These are phyloP conservation scores for Onychorhynchus coronatus DNA, from an alignment of 2,113 vertebrate species.

Conservation along the genomic window DNA sequence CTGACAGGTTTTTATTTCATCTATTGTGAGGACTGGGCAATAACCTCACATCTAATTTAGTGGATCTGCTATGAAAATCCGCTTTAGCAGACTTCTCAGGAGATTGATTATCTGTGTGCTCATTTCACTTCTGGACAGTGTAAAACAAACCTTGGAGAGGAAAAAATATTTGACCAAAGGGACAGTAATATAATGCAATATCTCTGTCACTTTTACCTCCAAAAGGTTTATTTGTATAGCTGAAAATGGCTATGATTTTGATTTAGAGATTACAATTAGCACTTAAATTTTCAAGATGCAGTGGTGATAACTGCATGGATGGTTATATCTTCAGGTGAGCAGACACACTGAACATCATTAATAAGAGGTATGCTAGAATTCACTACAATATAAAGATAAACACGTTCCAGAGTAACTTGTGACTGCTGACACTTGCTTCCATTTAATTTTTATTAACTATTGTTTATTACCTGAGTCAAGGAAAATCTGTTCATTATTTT, in stretches of 20 bases:
- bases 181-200: neutral
- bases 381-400: neutral
- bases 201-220: neutral
- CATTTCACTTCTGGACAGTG: neutral
- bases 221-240: neutral
- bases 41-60: neutral
- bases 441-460: constrained; percentile 52
- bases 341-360: neutral
- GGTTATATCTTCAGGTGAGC: neutral
- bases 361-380: neutral
- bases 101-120: neutral
- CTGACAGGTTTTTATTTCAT: neutral
- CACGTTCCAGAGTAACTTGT: constrained; percentile 5
- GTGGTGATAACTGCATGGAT: neutral
- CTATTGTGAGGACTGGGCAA: neutral
- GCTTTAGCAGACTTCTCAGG: neutral
- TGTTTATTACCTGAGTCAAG: constrained; percentile 21
- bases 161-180: neutral
- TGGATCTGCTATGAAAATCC: neutral
- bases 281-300: neutral
- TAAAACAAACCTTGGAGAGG: neutral
- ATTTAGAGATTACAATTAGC: neutral
- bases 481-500: constrained; percentile 19
- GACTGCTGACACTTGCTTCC: neutral
- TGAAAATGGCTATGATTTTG: neutral